Evolutionary conservation across 2,888 invertebrate species (phyloP).

Genomic region (Teinopalpus imperialis): DNA sequence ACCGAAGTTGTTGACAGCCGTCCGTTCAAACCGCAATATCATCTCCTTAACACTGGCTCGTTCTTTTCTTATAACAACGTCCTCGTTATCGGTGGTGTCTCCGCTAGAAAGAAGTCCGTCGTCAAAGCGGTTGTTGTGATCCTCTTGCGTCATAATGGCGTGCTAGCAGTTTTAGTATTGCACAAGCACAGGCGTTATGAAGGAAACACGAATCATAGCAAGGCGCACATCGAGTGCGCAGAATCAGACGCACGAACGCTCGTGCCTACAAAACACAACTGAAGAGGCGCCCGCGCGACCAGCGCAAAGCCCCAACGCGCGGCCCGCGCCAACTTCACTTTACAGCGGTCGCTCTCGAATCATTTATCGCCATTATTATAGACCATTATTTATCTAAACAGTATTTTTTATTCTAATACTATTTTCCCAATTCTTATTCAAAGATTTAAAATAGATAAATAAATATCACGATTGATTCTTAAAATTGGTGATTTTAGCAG

Average conservation of each 20-base stretch:
- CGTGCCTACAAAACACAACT: slow-evolving; percentile 56
- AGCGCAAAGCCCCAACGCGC: slow-evolving; percentile 27
- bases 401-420: no score
- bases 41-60: slow-evolving; percentile 68
- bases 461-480: no score
- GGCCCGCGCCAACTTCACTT: slow-evolving; percentile 30
- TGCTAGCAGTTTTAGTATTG: slow-evolving; percentile 47
- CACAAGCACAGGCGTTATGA: slow-evolving; percentile 53
- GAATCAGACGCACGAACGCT: slow-evolving; percentile 53
- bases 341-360: not conserved
- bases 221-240: slow-evolving; percentile 51
- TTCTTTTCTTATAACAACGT: slow-evolving; percentile 60
- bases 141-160: slow-evolving; percentile 69
- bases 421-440: no score
- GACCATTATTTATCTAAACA: no score
- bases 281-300: slow-evolving; percentile 50
- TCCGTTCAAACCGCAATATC: slow-evolving; percentile 70
- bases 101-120: slow-evolving; percentile 57
- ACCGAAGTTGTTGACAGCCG: slow-evolving; percentile 49
- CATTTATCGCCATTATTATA: no score
- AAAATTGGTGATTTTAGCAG: no score
- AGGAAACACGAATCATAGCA: slow-evolving; percentile 64
- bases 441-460: no score
- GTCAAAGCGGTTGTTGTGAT: slow-evolving; percentile 53
- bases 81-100: slow-evolving; percentile 60